phyloP scores from a whole-genome alignment of 2,888 invertebrate genomes.

The Protodeltote pygarga region DNA sequence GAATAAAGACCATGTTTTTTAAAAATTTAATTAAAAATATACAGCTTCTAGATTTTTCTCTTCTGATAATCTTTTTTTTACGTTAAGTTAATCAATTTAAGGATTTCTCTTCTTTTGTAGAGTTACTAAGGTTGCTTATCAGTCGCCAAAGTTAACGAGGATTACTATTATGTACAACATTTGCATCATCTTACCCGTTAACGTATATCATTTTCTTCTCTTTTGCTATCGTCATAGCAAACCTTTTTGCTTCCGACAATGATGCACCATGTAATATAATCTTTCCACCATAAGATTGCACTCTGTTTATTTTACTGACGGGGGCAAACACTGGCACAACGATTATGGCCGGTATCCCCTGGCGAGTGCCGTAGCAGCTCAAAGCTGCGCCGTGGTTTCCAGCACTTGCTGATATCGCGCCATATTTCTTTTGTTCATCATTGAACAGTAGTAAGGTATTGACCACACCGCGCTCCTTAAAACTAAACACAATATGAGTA shows the following conservation, averaged over 20 bases:
- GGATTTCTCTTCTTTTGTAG: no score
- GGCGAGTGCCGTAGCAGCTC: constrained; percentile 90
- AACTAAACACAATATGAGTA: no score
- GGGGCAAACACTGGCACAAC: constrained; percentile 96
- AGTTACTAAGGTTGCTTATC: no score
- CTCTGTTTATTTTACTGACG: constrained; percentile 94
- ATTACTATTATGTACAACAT: no score
- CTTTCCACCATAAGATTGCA: constrained; percentile 21
- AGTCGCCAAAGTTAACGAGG: no score
- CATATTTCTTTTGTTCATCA: constrained; percentile 90
- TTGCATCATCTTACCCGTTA: constrained; percentile 95
- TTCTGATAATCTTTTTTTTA: no score
- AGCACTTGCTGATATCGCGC: constrained; percentile 95
- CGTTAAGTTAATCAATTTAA: no score
- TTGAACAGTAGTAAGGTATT: constrained; percentile 91
- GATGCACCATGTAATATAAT: constrained; percentile 89
- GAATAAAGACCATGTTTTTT: no score
- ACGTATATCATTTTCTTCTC: constrained; percentile 92
- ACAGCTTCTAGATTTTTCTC: no score
- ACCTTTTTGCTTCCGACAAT: constrained; percentile 92
- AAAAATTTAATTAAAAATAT: no score
- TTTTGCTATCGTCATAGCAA: constrained; percentile 91
- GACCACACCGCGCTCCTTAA: constrained; percentile 97
- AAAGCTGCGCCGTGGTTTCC: constrained; percentile 96
- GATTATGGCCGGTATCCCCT: constrained; percentile 91